Evolutionary conservation across 1,140 invertebrate species (phyloP).

Genomic region (Microplitis mediator): DNA sequence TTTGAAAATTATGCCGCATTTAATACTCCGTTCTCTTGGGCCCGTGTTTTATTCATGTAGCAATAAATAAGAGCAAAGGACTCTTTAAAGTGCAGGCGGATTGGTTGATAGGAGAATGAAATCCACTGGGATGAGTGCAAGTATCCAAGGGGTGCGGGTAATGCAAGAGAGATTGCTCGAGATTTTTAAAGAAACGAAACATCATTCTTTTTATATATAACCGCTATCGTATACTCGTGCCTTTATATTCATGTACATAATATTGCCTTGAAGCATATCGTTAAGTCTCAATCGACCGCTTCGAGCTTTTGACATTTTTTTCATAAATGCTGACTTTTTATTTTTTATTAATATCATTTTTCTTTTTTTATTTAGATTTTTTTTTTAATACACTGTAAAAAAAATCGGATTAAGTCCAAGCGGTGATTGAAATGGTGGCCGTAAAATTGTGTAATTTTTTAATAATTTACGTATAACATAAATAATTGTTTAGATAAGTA

Average conservation of each 20-base stretch:
- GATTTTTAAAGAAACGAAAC: not conserved
- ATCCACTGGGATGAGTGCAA: not conserved
- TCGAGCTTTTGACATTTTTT: conserved; percentile 9
- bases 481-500: no score
- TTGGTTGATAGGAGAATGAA: not conserved
- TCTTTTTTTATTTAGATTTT: not conserved
- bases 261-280: not conserved
- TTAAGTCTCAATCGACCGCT: not conserved
- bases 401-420: no score
- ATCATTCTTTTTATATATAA: no score
- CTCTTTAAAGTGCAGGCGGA: conserved; percentile 47
- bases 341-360: not conserved
- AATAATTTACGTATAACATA: no score
- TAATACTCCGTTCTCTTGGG: conserved; percentile 49
- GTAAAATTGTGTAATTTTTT: no score
- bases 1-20: conserved; percentile 62
- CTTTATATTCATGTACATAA: no score
- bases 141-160: not conserved
- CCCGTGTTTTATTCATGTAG: conserved; percentile 60
- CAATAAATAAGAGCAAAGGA: conserved; percentile 59
- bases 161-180: not conserved
- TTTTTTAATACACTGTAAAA: no score
- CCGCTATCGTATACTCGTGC: no score
- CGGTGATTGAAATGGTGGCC: no score
- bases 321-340: not conserved